Conservation (phyloP, 2,797 vertebrate genomes). For the Nannoperca obscura region DNA sequence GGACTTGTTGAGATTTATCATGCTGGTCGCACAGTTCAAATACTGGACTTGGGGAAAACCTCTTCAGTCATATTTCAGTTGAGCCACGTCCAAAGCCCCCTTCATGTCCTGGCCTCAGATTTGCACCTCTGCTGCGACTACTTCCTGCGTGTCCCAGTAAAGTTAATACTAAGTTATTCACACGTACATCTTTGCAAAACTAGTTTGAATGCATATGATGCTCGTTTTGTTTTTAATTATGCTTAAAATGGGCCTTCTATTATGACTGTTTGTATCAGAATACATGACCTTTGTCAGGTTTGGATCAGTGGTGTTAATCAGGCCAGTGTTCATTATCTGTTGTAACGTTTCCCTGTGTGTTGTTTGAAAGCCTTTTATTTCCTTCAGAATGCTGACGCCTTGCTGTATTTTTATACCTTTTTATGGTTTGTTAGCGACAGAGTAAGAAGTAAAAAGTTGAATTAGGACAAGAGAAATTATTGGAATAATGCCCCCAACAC, state of each 20-base stretch:
- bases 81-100: no score
- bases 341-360: background rate
- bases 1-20: background rate
- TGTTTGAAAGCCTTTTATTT: conserved; percentile 8
- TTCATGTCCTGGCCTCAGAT: background rate
- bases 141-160: background rate
- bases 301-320: conserved; percentile 18
- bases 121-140: background rate
- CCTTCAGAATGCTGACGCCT: background rate
- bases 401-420: conserved; percentile 19
- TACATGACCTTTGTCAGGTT: background rate
- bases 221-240: background rate
- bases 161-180: background rate
- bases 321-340: background rate
- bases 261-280: background rate
- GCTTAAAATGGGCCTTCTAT: background rate
- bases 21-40: background rate
- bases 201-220: background rate
- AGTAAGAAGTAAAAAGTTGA: conserved; percentile 8
- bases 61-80: no score
- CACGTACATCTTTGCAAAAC: background rate
- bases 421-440: conserved; percentile 9
- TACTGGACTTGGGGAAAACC: background rate
- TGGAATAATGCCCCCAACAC: background rate
- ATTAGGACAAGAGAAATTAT: background rate